Evolutionary conservation across 2,888 invertebrate genomes (phyloP), one percentile per base, ranked within the genome.

Genomic region (Zygogramma bicolorata): DNA sequence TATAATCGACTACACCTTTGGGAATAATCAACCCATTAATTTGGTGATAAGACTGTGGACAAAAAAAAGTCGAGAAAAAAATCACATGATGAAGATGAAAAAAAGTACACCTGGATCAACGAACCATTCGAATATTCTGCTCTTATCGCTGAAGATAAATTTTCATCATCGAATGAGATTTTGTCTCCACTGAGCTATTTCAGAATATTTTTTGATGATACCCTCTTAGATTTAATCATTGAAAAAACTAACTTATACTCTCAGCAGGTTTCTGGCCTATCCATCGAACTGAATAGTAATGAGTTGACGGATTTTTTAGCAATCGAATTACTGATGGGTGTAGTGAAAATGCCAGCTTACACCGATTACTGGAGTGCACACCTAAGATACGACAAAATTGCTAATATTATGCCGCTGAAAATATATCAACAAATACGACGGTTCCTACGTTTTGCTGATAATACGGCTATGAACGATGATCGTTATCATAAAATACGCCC

Each of bases 381-480:
- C 29, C 29, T 29, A 7, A 29, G 4, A 2, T 40, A 15, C 13
- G 13, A 8, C 10, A n/a, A 40, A 40, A 40, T 40, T 40, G 40
- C 13, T 13, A n/a, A 13, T 13, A 4, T 15, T 4, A 40, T 40
- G 13, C 15, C 15, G 4, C 15, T 40, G 40, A 40, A 65, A 60
- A 15, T 42, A 29, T 34, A 53, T 65, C 22, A 31, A 31, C 29
- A 70, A 61, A 42, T 78, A 59, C 62, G 75, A 31, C 58, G 74
- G 53, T 72, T 62, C 61, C 27, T 77, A 62, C 75, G 76, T 61
- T 78, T 74, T 71, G 69, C 59, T 18, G 71, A 79, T 29, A 76
- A 75, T 53, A 29, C 22, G n/a, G 38, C 66, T 38, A 46, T 70
- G 22, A 38, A 62, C 38, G 46, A 58, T 53, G 61, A 68, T 60